Evolutionary conservation across 2,888 invertebrate species (phyloP), one percentile per base, ranked within the genome.

Genomic region (Dyspetes luteomarginatus): DNA sequence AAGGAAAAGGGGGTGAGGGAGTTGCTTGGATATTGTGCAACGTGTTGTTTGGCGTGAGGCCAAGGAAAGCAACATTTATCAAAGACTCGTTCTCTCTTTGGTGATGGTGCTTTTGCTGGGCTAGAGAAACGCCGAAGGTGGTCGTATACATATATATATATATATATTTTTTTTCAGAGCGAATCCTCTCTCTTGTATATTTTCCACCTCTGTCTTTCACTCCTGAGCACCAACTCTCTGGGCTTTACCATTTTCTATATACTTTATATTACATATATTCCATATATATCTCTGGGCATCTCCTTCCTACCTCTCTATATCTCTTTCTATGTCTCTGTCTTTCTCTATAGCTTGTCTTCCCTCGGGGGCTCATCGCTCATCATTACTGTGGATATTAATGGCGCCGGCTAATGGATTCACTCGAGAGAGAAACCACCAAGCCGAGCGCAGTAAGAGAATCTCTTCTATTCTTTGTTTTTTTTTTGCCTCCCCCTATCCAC

Each of bases 371-470:
- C 89, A 88, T 89, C 89, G 88, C 87, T 89, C 89, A 89, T 89
- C 89, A 89, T 89, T 89, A 89, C 88, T 67, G 82, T 76, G 83
- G 88, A 89, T 89, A 89, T 89, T 89, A 89, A 89, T 89, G 89
- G 89, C 89, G 87, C 83, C 84, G 82, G 88, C 89, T 89, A 89
- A 89, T 89, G 89, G 89, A 89, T 89, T 89, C 89, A 87, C 85
- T 86, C 85, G 87, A 86, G 87, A 86, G 85, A 83, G 52, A 67
- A n/a, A 55, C 76, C 67, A 36, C 60, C 73, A 43, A 41, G 30
- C 28, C 41, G 60, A 68, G 71, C 83, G 79, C 83, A 83, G 83
- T 85, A 86, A 85, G 84, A 88, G 86, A 86, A 85, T 86, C 85
- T 82, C 80, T 76, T 74, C 68, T 65, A 50, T 68, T 71, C 65